Evolutionary conservation across 2,797 vertebrate species (phyloP).

Genomic region (Siniperca obscura): DNA sequence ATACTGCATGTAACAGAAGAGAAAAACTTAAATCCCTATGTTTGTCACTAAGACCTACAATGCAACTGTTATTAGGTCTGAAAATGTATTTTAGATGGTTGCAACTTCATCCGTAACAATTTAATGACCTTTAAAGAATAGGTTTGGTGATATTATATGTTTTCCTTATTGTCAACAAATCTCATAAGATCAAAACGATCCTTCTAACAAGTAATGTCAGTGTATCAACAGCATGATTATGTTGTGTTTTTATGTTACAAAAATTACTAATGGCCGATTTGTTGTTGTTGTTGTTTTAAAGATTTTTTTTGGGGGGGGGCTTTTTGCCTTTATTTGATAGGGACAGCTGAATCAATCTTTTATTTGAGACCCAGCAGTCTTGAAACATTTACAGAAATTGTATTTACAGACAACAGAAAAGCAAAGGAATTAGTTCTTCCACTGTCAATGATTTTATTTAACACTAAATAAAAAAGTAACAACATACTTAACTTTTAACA

Average conservation of each 20-base stretch:
- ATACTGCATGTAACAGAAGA: not conserved
- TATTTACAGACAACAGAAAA: not conserved
- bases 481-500: too few relatives aligned
- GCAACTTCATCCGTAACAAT: not conserved
- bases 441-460: not conserved
- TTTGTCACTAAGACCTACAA: not conserved
- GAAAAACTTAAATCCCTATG: not conserved
- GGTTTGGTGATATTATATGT: not conserved
- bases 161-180: not conserved
- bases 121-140: not conserved
- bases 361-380: not conserved
- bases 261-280: too few relatives aligned
- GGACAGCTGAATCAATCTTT: not conserved
- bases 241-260: too few relatives aligned
- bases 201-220: too few relatives aligned
- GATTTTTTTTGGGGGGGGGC: too few relatives aligned
- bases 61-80: too few relatives aligned
- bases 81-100: not conserved
- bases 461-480: not conserved
- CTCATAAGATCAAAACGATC: too few relatives aligned
- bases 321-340: too few relatives aligned
- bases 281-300: too few relatives aligned
- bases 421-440: not conserved
- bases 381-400: not conserved
- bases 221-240: too few relatives aligned